These are phyloP conservation scores for Megaustenia siamemsis DNA, from an alignment of 2,888 invertebrate species.

Conservation along the genomic window DNA sequence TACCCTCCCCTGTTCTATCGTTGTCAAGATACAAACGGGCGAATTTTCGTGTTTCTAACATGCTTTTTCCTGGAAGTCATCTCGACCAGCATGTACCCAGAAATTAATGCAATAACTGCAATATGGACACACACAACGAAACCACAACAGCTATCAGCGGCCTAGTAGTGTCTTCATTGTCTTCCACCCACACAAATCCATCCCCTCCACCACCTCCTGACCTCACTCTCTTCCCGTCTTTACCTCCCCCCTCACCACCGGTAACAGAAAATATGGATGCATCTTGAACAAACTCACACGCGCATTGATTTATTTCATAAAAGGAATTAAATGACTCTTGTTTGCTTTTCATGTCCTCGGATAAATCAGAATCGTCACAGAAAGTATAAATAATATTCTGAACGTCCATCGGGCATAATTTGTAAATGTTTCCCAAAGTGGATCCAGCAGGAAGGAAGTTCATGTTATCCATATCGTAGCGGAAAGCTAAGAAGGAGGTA, in stretches of 20 bases:
- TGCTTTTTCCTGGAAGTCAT: conserved; percentile 58
- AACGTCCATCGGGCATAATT: conserved; percentile 55
- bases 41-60: conserved; percentile 61
- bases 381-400: background rate
- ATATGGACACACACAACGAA: conserved; percentile 63
- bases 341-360: background rate
- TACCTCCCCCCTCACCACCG: conserved; percentile 58
- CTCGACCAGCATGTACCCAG: conserved; percentile 61
- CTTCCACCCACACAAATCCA: conserved; percentile 44
- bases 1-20: background rate
- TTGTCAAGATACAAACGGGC: conserved; percentile 64
- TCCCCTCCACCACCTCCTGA: background rate
- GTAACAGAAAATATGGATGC: conserved; percentile 67
- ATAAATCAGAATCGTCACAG: background rate
- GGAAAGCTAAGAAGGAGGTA: conserved; percentile 57
- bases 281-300: conserved; percentile 54
- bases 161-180: conserved; percentile 55
- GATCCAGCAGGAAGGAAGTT: conserved; percentile 64
- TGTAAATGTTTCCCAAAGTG: conserved; percentile 62
- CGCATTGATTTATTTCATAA: conserved; percentile 17
- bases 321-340: background rate
- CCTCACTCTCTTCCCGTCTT: conserved; percentile 35
- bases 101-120: conserved; percentile 62
- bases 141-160: conserved; percentile 63
- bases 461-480: conserved; percentile 54